Percentiles rank a stretch among this genome's conserved stretches.
These are phyloP conservation scores for Drosophila bipectinata DNA, from an alignment of 1,140 invertebrate genomes.

Conservation along the genomic window DNA sequence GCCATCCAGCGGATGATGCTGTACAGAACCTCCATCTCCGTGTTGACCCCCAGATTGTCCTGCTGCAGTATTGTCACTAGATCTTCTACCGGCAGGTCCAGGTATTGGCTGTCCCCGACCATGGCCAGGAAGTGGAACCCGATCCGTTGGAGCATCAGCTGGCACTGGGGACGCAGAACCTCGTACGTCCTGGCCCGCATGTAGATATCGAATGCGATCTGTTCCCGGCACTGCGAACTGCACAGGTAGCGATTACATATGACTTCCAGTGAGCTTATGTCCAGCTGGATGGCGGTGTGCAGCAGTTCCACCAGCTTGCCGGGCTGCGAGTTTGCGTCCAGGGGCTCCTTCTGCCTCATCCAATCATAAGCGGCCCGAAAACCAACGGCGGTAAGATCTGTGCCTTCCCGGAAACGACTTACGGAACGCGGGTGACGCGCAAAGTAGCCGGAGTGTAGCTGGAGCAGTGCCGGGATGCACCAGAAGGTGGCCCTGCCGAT, in stretches of 20 bases:
- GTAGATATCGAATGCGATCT: background rate
- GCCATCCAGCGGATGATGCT: background rate
- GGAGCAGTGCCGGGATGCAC: conserved; percentile 1
- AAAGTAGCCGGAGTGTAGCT: background rate
- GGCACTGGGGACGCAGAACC: background rate
- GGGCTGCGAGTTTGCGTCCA: background rate
- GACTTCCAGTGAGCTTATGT: background rate
- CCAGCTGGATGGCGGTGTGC: background rate
- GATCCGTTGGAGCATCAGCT: background rate
- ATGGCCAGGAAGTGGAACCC: conserved; percentile 1
- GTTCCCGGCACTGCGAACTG: background rate
- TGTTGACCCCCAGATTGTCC: background rate
- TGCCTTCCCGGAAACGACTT: background rate
- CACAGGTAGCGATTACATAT: background rate
- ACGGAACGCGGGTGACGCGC: background rate
- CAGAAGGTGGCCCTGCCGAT: conserved; percentile 7
- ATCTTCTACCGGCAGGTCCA: background rate
- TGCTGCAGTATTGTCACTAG: background rate
- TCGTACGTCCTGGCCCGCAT: background rate
- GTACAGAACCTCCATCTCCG: background rate
- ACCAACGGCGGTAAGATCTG: background rate
- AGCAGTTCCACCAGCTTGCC: background rate
- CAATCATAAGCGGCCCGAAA: conserved; percentile 7
- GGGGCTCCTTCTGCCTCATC: conserved; percentile 4
- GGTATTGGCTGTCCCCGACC: background rate